Evolutionary conservation across 2,888 invertebrate genomes (phyloP).

Genomic region (Deilephila elpenor): DNA sequence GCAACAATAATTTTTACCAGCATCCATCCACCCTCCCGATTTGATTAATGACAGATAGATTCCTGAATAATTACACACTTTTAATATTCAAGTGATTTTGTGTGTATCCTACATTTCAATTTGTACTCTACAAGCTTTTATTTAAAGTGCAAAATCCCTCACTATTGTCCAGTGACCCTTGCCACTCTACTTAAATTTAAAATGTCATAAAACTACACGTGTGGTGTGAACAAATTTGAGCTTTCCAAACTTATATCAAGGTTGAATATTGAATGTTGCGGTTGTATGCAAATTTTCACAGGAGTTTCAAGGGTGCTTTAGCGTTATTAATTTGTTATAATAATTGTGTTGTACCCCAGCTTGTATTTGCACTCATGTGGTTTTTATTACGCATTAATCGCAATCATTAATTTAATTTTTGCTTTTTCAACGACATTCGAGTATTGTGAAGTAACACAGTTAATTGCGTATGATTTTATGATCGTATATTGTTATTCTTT

Average conservation of each 20-base stretch:
- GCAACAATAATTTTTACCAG: conserved; percentile 83
- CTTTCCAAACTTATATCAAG: background rate
- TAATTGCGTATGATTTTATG: conserved; percentile 67
- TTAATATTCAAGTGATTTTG: conserved; percentile 84
- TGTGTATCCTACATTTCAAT: conserved; percentile 37
- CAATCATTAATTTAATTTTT: conserved; percentile 84
- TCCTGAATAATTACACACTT: conserved; percentile 85
- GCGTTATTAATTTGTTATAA: conserved; percentile 84
- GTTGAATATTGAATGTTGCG: background rate
- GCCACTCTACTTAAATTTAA: conserved; percentile 80
- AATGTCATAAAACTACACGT: background rate
- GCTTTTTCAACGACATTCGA: conserved; percentile 72
- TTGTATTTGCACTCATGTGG: conserved; percentile 82
- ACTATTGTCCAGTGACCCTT: conserved; percentile 77
- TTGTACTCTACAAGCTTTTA: conserved; percentile 50
- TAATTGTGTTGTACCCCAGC: conserved; percentile 69
- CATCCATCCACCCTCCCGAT: conserved; percentile 74
- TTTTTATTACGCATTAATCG: conserved; percentile 84
- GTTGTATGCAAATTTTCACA: conserved; percentile 83
- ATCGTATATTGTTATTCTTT: conserved; percentile 59
- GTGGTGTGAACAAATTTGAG: background rate
- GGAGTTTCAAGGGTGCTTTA: conserved; percentile 82
- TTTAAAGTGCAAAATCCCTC: conserved; percentile 30
- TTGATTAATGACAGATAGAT: conserved; percentile 85
- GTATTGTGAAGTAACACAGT: conserved; percentile 65